A percentile compares a stretch with the other conserved stretches of the same genome.
phyloP scores from a whole-genome alignment of 1,140 invertebrate species.

The Acromyrmex heyeri region DNA sequence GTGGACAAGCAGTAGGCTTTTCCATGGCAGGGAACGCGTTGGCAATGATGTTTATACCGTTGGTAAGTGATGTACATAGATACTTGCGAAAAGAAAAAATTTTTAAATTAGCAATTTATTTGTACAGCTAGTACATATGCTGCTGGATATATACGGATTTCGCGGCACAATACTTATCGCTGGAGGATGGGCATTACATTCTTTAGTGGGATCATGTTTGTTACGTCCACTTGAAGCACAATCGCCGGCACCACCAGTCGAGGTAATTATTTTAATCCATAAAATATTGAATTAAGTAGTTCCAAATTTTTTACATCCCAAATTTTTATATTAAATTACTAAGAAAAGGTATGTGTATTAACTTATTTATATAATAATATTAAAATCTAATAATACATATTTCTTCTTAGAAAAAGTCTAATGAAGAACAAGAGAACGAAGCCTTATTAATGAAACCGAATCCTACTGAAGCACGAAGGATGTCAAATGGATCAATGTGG shows the following conservation, averaged over 20 bases:
- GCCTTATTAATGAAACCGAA: slow-evolving; percentile 28
- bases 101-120: slow-evolving; percentile 10
- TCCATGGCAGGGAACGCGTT: slow-evolving; percentile 92
- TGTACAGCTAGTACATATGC: slow-evolving; percentile 71
- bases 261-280: slow-evolving; percentile 31
- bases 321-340: slow-evolving; percentile 14
- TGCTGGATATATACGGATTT: slow-evolving; percentile 76
- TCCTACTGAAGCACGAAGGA: background rate
- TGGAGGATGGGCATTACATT: slow-evolving; percentile 89
- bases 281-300: background rate
- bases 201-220: slow-evolving; percentile 89
- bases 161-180: slow-evolving; percentile 89
- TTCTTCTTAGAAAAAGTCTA: background rate
- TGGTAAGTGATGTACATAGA: slow-evolving; percentile 78
- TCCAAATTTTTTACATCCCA: background rate
- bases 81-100: background rate
- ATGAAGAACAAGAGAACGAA: slow-evolving; percentile 7
- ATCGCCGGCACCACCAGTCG: background rate
- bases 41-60: slow-evolving; percentile 92
- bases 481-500: slow-evolving; percentile 21
- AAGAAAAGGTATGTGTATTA: background rate
- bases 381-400: background rate
- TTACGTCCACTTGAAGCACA: slow-evolving; percentile 88
- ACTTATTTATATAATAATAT: background rate
- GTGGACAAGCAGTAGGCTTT: slow-evolving; percentile 91